Conservation (phyloP, 2,888 invertebrate species). For the Villa cingulata region DNA sequence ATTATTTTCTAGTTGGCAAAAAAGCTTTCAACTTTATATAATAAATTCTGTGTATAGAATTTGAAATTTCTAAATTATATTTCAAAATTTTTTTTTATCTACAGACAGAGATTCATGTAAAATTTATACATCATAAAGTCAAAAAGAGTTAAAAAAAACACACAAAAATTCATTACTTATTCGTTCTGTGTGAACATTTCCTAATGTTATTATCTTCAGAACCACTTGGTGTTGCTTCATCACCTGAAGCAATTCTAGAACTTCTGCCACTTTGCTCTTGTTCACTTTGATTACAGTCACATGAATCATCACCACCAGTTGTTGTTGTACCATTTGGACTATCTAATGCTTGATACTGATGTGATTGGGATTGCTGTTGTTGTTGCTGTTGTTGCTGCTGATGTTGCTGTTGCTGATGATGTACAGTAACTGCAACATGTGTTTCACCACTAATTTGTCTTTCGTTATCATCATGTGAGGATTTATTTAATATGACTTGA, state of each 20-base stretch:
- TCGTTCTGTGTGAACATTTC: conserved; percentile 10
- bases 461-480: conserved; percentile 14
- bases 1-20: background rate
- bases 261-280: conserved; percentile 16
- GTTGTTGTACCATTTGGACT: conserved; percentile 15
- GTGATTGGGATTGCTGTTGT: conserved; percentile 15
- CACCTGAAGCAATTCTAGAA: conserved; percentile 15
- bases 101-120: too few species aligned
- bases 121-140: background rate
- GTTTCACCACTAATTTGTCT: conserved; percentile 20
- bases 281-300: conserved; percentile 11
- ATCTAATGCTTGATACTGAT: conserved; percentile 26
- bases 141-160: background rate
- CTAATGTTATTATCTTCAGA: conserved; percentile 18
- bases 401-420: conserved; percentile 19
- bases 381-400: conserved; percentile 18
- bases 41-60: too few species aligned
- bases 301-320: conserved; percentile 10
- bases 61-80: too few species aligned
- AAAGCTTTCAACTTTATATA: too few species aligned
- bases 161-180: conserved; percentile 10
- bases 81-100: too few species aligned
- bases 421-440: conserved; percentile 19
- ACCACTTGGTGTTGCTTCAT: conserved; percentile 20
- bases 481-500: background rate